Conservation (phyloP, 2,888 invertebrate genomes). For the Synanthedon tipuliformis region DNA sequence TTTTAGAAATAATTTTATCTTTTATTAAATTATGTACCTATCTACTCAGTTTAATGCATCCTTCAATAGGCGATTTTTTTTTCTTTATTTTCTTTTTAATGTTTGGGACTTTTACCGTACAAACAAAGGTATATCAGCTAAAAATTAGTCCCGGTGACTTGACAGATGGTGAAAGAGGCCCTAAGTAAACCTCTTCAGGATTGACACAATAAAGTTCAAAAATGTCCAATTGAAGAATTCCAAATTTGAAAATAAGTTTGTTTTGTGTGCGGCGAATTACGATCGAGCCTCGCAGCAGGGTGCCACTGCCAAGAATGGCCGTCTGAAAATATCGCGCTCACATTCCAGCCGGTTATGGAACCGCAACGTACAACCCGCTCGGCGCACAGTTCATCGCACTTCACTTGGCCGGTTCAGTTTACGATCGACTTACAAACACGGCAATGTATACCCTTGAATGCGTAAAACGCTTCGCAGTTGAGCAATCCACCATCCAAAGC, state of each 20-base stretch:
- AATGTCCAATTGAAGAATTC: not conserved
- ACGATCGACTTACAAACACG: slow-evolving; percentile 2
- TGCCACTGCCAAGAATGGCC: slow-evolving; percentile 7
- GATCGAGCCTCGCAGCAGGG: slow-evolving; percentile 2
- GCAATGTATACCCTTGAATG: slow-evolving; percentile 5
- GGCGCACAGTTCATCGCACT: slow-evolving; percentile 7
- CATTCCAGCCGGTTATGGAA: slow-evolving; percentile 9
- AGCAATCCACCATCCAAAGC: not conserved
- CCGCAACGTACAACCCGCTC: not conserved
- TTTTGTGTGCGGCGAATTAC: not conserved
- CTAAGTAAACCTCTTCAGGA: not conserved
- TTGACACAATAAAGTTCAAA: not conserved
- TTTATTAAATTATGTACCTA: too few species aligned
- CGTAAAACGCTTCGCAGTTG: slow-evolving; percentile 2
- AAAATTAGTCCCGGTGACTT: too few species aligned
- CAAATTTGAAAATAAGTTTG: slow-evolving; percentile 1
- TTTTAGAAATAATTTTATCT: too few species aligned
- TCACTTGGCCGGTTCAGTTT: slow-evolving; percentile 5
- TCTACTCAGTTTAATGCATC: too few species aligned
- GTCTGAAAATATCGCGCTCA: slow-evolving; percentile 12
- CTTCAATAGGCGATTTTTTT: too few species aligned
- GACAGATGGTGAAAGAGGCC: too few species aligned
- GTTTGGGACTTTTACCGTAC: too few species aligned
- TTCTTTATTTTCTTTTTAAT: too few species aligned
- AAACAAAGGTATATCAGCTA: too few species aligned